phyloP scores from a whole-genome alignment of 2,113 vertebrate genomes.

The Phainopepla nitens region DNA sequence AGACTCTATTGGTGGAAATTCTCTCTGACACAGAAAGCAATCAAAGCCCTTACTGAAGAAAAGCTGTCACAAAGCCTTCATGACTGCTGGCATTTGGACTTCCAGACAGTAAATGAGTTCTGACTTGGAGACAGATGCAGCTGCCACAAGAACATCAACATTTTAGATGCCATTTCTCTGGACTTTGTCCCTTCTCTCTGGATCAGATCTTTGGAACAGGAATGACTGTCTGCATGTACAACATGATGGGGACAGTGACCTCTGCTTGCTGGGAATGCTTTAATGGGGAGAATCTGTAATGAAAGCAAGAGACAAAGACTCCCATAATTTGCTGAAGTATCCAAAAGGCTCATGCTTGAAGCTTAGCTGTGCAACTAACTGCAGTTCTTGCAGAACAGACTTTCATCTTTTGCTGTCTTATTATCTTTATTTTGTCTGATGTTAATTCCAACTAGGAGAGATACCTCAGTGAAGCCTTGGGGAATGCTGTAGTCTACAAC shows the following conservation, averaged over 20 bases:
- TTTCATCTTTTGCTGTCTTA: background rate
- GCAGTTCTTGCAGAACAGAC: background rate
- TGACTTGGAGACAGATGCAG: background rate
- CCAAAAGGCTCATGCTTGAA: background rate
- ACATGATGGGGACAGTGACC: background rate
- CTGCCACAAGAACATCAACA: background rate
- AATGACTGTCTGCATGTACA: background rate
- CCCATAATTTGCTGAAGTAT: background rate
- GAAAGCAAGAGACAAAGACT: background rate
- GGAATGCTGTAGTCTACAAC: background rate
- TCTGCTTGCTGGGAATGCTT: background rate
- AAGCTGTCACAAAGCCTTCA: background rate
- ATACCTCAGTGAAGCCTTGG: background rate
- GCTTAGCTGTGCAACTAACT: background rate
- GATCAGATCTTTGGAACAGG: background rate
- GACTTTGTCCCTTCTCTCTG: background rate
- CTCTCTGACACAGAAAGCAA: constrained; percentile 12
- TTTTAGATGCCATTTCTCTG: background rate
- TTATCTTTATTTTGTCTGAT: constrained; percentile 18
- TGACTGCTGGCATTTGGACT: background rate
- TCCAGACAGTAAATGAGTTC: background rate
- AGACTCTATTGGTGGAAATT: constrained; percentile 5
- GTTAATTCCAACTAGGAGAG: background rate
- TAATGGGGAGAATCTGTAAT: background rate
- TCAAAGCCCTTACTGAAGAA: background rate